Evolutionary conservation across 2,797 vertebrate species (phyloP), one percentile per base, ranked within the genome.

Genomic region (Triplophysa bombifrons): DNA sequence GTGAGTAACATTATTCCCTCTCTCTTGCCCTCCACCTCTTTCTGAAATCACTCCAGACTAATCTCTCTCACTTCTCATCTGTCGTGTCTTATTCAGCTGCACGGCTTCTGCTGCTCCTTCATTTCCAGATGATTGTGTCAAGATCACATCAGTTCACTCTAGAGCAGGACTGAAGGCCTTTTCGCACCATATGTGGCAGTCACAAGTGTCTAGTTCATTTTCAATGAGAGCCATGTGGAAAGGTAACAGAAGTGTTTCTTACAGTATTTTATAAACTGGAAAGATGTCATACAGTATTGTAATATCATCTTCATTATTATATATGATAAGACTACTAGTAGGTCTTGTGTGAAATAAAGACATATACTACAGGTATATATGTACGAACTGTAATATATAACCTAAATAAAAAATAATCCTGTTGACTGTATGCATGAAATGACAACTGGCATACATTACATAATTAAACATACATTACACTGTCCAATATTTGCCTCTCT

Each of bases 141-240:
- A 60, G 65, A 76, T 76, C 74, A 58, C 53, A 82, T 79, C 67
- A 79, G 48, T 76, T 80, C 78, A 76, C 56, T 69, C 55, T 65
- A 77, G 41, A 77, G 53, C 20, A 12, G 51, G 19, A 44, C 63
- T 66, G 25, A 67, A 71, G 50, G 46, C 34, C 63, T 65, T 63
- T 75, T 73, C 50, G 34, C 27, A 63, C 16, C 16, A 3, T 10
- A 41, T 22, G 13, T 51, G 27, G 60, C 22, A 3, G 63, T 34
- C 60, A 63, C 27, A 63, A 63, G 60, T 63, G 60, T 63, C 7
- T 19, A 10, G 27, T 34, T 30, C 60, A 63, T 34, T 63, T 63
- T 60, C 14, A 34, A 30, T 34, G 27, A 63, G 27, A 63, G 60
- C 2, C 14, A 9, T 34, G 60, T 30, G 60, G 27, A 63, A 30